A percentile compares a stretch with the other conserved stretches of the same genome.
Conservation (phyloP, 2,888 invertebrate species). For the Drosophila nr. medialis region DNA sequence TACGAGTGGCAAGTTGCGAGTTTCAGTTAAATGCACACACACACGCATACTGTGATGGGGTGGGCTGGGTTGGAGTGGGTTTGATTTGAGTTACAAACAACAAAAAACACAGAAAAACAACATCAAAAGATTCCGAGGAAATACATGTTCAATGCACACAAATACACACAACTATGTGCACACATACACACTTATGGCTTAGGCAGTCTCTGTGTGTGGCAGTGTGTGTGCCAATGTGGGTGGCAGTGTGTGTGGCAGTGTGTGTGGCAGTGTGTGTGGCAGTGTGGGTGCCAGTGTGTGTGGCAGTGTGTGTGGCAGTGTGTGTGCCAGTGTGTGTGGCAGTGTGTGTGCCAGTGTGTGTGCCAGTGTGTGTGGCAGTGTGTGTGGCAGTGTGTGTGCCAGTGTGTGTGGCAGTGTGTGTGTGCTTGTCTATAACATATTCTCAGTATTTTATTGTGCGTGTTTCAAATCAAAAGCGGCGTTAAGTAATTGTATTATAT, state of each 20-base stretch:
- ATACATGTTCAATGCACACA: slow-evolving; percentile 26
- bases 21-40: slow-evolving; percentile 30
- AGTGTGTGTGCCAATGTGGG: no score
- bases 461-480: no score
- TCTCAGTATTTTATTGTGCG: background rate
- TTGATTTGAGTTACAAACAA: slow-evolving; percentile 24
- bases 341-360: slow-evolving; percentile 6
- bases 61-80: background rate
- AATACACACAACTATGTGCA: slow-evolving; percentile 2
- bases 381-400: slow-evolving; percentile 9
- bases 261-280: no score
- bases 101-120: slow-evolving; percentile 41
- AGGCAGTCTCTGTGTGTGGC: background rate
- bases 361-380: slow-evolving; percentile 6
- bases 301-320: background rate
- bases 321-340: slow-evolving; percentile 7
- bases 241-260: background rate
- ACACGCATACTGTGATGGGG: slow-evolving; percentile 4
- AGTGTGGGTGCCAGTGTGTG: background rate
- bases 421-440: background rate
- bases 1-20: slow-evolving; percentile 19
- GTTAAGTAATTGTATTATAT: background rate
- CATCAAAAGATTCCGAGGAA: slow-evolving; percentile 29
- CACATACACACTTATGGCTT: slow-evolving; percentile 3
- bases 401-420: slow-evolving; percentile 5